These are phyloP conservation scores for Caenorhabditis zanzibari DNA, from an alignment of 2,888 invertebrate species.

Conservation along the genomic window DNA sequence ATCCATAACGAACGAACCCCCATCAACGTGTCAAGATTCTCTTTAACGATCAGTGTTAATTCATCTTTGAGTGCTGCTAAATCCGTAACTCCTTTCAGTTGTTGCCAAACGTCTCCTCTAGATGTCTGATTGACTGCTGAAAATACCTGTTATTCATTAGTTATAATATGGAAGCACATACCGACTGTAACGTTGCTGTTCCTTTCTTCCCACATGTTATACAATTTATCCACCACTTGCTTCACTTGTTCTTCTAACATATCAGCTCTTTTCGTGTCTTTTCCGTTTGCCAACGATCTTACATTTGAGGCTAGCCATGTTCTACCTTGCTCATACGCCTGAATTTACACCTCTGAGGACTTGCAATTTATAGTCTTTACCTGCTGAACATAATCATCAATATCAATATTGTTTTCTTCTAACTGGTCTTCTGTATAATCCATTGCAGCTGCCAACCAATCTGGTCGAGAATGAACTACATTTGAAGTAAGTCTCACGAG, in stretches of 20 bases:
- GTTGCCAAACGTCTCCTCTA: constrained; percentile 74
- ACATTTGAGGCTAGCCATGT: constrained; percentile 82
- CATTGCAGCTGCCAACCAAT: constrained; percentile 80
- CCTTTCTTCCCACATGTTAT: constrained; percentile 81
- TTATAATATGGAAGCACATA: not conserved
- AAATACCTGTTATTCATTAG: not conserved
- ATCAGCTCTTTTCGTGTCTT: constrained; percentile 81
- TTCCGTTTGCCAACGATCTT: constrained; percentile 78
- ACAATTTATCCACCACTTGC: constrained; percentile 82
- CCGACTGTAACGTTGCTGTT: constrained; percentile 44
- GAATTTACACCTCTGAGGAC: not conserved
- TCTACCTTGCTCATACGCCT: constrained; percentile 82
- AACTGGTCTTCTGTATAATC: constrained; percentile 82
- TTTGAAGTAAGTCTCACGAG: constrained; percentile 76
- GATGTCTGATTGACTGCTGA: constrained; percentile 50
- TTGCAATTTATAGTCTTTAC: constrained; percentile 39
- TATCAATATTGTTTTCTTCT: constrained; percentile 79
- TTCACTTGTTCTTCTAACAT: constrained; percentile 83
- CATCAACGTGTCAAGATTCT: constrained; percentile 83
- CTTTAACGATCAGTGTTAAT: constrained; percentile 80
- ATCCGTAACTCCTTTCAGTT: constrained; percentile 80
- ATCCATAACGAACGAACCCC: constrained; percentile 70
- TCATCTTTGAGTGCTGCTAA: constrained; percentile 80
- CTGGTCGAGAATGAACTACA: constrained; percentile 79
- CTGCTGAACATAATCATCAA: constrained; percentile 83